Base-by-base conservation (phyloP, 2,888 invertebrate species). In the Caenorhabditis virilis region DNA sequence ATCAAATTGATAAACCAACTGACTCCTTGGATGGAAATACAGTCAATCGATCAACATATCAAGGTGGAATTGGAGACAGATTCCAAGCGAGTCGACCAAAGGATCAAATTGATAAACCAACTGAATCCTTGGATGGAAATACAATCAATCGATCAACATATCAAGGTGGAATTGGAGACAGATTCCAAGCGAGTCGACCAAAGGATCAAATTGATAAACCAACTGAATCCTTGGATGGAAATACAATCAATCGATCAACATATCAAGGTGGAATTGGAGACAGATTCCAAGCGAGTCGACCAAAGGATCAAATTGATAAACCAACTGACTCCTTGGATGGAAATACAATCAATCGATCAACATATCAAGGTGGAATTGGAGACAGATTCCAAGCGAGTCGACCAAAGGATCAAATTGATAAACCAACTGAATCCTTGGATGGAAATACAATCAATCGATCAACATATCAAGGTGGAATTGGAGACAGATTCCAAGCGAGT, bases 101-200 rank as follows among this genome's bases (percentile, higher is more conserved):
- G 16, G 58, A 59, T 59, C 27, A 20, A 13, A 23, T 59, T 20
- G 58, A 59, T 35, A 47, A 48, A 35, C 47, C 58, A 22, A 59
- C 16, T 42, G 58, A 59, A 20, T 35, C 52, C 9, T 22, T 59
- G 5, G 58, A 59, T 27, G 50, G 50, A 0, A 52, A 41, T 16
- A 59, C 58, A 11, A 59, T 59, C 52, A 59, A 59, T 18, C 15
- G 58, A 36, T 16, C 36, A 1, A 59, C 58, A 16, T 59, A 59
- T 47, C 58, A 59, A 52, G 58, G 58, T 20, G 52, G 58, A 3
- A 38, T 46, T 42, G 58, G 58, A 5, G 58, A 59, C 9, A 47
- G 58, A 36, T 59, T 36, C 27, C 46, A 46, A 25, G 26, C 51
- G 27, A 20, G 41, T n/a, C 30, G 45, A 15, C 43, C 52, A 9